Evolutionary conservation across 2,797 vertebrate genomes (phyloP).

Genomic region (Todus mexicanus): DNA sequence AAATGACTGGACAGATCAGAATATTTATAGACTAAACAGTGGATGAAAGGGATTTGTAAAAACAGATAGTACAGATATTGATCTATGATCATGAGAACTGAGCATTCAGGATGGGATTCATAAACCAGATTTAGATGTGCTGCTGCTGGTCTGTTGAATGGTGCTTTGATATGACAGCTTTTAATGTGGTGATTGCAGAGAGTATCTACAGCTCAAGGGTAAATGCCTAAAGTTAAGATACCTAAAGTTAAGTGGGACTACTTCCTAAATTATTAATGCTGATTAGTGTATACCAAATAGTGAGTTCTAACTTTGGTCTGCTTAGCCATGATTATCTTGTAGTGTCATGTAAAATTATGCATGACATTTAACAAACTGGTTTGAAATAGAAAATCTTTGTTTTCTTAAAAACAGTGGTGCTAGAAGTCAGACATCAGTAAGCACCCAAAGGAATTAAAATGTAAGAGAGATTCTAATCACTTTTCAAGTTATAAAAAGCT

Average conservation of each 20-base stretch:
- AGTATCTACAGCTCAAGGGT: neutral
- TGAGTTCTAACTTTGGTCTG: neutral
- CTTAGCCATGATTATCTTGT: neutral
- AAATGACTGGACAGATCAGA: neutral
- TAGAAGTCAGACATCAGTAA: neutral
- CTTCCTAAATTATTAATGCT: neutral
- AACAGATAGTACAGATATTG: neutral
- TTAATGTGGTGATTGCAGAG: neutral
- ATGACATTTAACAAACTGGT: neutral
- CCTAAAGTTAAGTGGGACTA: neutral
- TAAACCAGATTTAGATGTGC: neutral
- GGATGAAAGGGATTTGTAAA: neutral
- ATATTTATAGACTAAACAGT: neutral
- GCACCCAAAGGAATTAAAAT: neutral
- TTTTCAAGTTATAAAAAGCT: neutral
- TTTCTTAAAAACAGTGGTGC: neutral
- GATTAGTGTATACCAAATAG: neutral
- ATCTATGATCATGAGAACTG: neutral
- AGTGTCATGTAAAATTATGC: neutral
- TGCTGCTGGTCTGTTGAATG: neutral
- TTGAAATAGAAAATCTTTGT: no score
- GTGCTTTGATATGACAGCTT: neutral
- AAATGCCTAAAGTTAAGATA: neutral
- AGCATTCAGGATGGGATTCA: neutral
- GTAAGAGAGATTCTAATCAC: neutral